These are phyloP conservation scores for Corythornis madagascariensis DNA, from an alignment of 2,113 vertebrate genomes.

Conservation along the genomic window DNA sequence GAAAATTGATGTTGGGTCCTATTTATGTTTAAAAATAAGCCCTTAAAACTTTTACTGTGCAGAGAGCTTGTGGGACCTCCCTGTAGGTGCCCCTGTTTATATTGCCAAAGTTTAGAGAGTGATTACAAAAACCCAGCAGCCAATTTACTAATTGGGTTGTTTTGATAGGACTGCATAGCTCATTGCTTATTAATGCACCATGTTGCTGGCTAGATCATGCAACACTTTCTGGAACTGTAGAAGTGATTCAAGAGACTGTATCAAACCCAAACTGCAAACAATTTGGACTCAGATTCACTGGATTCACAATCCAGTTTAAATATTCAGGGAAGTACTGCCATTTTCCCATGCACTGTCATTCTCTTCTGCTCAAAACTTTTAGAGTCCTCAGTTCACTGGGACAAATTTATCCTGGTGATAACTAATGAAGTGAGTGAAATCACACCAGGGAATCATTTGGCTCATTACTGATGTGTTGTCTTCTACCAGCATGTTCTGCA, in stretches of 20 bases:
- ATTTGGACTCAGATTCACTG: neutral
- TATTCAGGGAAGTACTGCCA: neutral
- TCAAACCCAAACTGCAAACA: conserved; percentile 24
- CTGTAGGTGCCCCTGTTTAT: conserved; percentile 46
- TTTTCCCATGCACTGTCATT: neutral
- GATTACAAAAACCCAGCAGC: conserved; percentile 51
- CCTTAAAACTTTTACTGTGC: conserved; percentile 44
- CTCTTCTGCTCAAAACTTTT: conserved; percentile 17
- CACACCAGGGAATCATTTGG: conserved; percentile 49
- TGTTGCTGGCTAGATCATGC: conserved; percentile 49
- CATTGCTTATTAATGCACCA: conserved; percentile 51
- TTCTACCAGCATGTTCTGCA: conserved; percentile 10
- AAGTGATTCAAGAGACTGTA: conserved; percentile 37
- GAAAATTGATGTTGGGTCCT: neutral
- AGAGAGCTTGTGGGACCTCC: conserved; percentile 34
- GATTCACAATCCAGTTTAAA: conserved; percentile 12
- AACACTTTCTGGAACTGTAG: conserved; percentile 49
- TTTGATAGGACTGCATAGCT: conserved; percentile 60
- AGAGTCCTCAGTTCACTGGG: neutral
- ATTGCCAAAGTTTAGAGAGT: conserved; percentile 48
- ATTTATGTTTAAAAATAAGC: conserved; percentile 24
- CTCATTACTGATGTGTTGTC: conserved; percentile 36
- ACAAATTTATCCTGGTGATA: conserved; percentile 39
- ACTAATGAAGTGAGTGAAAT: conserved; percentile 36
- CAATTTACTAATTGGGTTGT: conserved; percentile 61